These are phyloP conservation scores for Buceros bicornis DNA, from an alignment of 2,797 vertebrate species.

Conservation along the genomic window DNA sequence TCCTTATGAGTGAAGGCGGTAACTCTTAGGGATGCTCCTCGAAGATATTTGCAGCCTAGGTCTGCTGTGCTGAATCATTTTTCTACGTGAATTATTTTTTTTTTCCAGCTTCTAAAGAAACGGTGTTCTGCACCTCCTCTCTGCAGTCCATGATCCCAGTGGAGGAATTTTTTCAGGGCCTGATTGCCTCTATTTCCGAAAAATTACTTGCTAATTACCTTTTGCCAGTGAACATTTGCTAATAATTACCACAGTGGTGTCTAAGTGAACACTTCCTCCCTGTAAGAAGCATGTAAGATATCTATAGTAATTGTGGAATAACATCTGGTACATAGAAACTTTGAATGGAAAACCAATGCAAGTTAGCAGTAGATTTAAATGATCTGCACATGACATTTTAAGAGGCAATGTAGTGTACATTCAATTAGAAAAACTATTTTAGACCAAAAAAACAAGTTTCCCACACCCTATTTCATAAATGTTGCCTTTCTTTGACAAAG, in stretches of 20 bases:
- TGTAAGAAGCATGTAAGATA: not conserved
- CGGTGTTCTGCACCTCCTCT: not conserved
- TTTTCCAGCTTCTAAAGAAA: not conserved
- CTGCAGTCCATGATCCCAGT: not conserved
- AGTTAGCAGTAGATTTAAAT: not conserved
- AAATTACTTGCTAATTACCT: constrained; percentile 37
- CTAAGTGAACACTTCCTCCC: not conserved
- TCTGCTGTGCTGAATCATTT: not conserved
- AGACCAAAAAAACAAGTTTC: not conserved
- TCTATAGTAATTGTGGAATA: not conserved
- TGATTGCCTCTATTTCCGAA: constrained; percentile 15
- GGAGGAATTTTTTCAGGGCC: not conserved
- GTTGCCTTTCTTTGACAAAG: not conserved
- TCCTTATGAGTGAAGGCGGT: not conserved
- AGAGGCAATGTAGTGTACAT: not conserved
- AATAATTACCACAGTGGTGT: constrained; percentile 29
- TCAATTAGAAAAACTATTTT: not conserved
- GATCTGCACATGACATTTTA: not conserved
- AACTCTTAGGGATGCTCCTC: not conserved
- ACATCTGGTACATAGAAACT: not conserved
- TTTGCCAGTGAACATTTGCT: constrained; percentile 8
- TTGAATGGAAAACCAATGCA: not conserved
- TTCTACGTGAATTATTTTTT: not conserved
- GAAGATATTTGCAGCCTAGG: not conserved
- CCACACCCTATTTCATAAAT: not conserved